Conservation (phyloP, 2,797 vertebrate species). For the Gadopsis bispinosus region DNA sequence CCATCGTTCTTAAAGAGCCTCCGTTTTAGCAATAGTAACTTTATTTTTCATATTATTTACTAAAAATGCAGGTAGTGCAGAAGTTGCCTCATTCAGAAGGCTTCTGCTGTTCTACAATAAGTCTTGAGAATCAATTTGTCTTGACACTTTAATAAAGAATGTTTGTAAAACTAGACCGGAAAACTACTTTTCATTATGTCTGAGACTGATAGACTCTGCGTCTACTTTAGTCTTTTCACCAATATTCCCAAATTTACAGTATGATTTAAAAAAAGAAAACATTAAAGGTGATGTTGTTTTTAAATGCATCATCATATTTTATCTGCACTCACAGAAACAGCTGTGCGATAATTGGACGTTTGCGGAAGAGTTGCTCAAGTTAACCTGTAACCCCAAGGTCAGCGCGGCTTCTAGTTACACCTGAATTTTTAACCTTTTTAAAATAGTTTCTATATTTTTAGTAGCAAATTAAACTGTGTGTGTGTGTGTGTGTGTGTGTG, state of each 20-base stretch:
- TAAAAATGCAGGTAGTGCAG: not conserved
- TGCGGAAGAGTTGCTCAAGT: conserved; percentile 90
- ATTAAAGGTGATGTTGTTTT: not conserved
- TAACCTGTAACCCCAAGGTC: conserved; percentile 89
- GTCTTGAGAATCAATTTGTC: conserved; percentile 10
- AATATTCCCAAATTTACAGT: not conserved
- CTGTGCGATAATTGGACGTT: conserved; percentile 92
- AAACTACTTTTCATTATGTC: not conserved
- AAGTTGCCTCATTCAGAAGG: not conserved
- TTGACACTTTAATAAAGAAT: conserved; percentile 12
- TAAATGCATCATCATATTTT: not conserved
- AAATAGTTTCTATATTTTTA: not conserved
- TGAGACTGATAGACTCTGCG: not conserved
- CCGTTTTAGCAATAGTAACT: not conserved
- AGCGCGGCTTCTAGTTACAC: not conserved
- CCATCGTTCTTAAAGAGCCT: not conserved
- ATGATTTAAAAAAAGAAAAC: not conserved
- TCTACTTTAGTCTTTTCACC: not conserved
- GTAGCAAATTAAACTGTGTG: not conserved
- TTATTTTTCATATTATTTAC: not conserved
- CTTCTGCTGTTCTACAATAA: conserved; percentile 9
- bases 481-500: not conserved
- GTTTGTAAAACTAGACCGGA: not conserved
- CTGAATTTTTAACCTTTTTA: not conserved
- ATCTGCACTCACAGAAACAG: conserved; percentile 82